These are phyloP conservation scores for Cochlearius cochlearius DNA, from an alignment of 2,113 vertebrate genomes.

Conservation along the genomic window DNA sequence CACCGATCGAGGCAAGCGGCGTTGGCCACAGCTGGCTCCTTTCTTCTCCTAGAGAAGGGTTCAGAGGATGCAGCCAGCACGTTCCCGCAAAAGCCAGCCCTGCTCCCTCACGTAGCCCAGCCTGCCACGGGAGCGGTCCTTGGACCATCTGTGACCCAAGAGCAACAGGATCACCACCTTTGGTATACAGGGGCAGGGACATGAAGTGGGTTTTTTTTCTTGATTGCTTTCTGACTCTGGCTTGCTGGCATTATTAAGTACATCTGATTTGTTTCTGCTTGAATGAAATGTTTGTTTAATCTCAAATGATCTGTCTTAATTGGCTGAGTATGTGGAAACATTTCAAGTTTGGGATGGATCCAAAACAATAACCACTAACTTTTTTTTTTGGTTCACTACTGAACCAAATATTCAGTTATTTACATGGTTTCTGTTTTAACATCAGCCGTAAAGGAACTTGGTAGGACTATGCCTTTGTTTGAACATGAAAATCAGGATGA, in stretches of 20 bases:
- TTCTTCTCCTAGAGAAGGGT: not conserved
- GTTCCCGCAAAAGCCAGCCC: not conserved
- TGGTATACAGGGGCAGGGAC: not conserved
- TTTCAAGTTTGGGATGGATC: constrained; percentile 15
- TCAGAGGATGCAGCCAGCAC: not conserved
- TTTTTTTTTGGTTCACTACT: not conserved
- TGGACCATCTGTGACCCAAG: fast-evolving
- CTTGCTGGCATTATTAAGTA: not conserved
- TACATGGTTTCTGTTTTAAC: not conserved
- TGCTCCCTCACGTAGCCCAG: not conserved
- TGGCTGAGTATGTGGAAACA: constrained; percentile 24
- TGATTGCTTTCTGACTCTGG: not conserved
- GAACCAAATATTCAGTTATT: not conserved
- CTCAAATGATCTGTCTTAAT: constrained; percentile 28
- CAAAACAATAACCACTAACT: constrained; percentile 8
- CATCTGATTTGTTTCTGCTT: not conserved
- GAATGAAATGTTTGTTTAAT: constrained; percentile 37
- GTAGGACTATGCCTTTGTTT: not conserved
- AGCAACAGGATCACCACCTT: not conserved
- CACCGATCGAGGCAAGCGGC: not conserved
- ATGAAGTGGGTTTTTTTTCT: not conserved
- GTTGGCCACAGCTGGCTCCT: not conserved
- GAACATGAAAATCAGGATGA: not conserved
- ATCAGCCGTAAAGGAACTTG: not conserved
- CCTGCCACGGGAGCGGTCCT: fast-evolving